Evolutionary conservation across 1,140 invertebrate species (phyloP), one percentile per base, ranked within the genome.

Genomic region (Wiebesia pumilae): DNA sequence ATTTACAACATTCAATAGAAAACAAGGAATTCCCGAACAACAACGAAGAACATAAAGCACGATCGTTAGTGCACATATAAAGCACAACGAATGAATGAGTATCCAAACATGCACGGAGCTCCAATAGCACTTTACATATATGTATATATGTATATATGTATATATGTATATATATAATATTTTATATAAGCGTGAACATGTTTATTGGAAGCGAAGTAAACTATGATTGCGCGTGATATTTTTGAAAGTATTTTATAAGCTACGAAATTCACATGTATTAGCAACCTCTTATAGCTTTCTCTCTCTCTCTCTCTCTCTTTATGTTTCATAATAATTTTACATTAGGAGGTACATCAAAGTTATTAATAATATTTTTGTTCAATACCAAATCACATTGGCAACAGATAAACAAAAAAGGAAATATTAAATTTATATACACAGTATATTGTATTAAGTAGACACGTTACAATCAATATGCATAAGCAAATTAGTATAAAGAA

Each of bases 181-280:
- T 75, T 85, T 73, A 73, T 82, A 47, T 33, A 83, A 83, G 80
- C 80, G 67, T 82, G 85, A n/a, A 77, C 58, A 62, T 77, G 80
- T 78, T 67, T 67, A 78, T 82, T 69, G 80, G 33, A 86, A 86
- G 85, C 80, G 24, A 67, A 82, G 85, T 86, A 80, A 86, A 58
- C 35, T 43, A 86, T 82, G 58, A 81, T 43, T 40, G 69, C 69
- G 75, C 62, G 84, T 35, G 65, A 43, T 12, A 75, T 81, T 67
- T 80, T 71, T 58, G 38, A 77, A 67, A 65, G 67, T n/a, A 81
- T 71, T 85, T 58, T 69, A 47, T 43, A 78, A 86, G 80, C 80
- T 81, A 69, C 81, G 67, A 38, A 33, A 78, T 82, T 54, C 19
- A 77, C 78, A 67, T 58, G 43, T 81, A 43, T 24, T 62, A 40